Evolutionary conservation across 2,888 invertebrate genomes (phyloP), one percentile per base, ranked within the genome.

Genomic region (Lysandra bellargus): DNA sequence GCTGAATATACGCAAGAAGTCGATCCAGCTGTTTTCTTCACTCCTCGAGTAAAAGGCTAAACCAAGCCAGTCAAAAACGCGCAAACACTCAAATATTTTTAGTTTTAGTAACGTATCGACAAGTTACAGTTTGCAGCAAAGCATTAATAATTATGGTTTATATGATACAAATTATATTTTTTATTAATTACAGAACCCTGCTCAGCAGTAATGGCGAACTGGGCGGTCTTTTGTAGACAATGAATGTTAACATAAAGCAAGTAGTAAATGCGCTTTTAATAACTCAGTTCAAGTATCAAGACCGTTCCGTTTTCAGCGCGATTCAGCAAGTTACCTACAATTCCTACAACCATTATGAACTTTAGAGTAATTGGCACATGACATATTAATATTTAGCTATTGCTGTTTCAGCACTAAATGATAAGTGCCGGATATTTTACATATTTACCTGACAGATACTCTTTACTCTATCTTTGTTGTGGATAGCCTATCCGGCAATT

Each of bases 241-340:
- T 69, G 23, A 61, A 61, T 61, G 57, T 57, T 4, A 69, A 69
- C 14, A 69, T 69, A 37, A 37, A 69, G 33, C 69, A 69, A 69
- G 33, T 33, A 69, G 69, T 37, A 69, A 69, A 69, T 37, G 69
- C 33, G 69, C 33, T 69, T 69, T 17, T 69, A 69, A 69, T 69
- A 69, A 37, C 69, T 69, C 69, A 37, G 14, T 69, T 69, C 69
- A 69, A 69, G 69, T 69, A 37, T 69, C 33, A 69, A 69, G 69
- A 69, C 33, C 69, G 14, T 23, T 64, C n/a, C 23, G 64, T 69
- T 69, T 69, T 33, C 64, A 69, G 64, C 14, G 30, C 64, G 64
- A 30, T 12, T 30, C 6, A 64, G 30, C 64, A 23, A 17, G 53
- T 53, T 53, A 17, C 17, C 4, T 23, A 6, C 23, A 61, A n/a